These are phyloP conservation scores for Noctuana brunneofusca DNA, from an alignment of 2,888 invertebrate genomes.

Conservation along the genomic window DNA sequence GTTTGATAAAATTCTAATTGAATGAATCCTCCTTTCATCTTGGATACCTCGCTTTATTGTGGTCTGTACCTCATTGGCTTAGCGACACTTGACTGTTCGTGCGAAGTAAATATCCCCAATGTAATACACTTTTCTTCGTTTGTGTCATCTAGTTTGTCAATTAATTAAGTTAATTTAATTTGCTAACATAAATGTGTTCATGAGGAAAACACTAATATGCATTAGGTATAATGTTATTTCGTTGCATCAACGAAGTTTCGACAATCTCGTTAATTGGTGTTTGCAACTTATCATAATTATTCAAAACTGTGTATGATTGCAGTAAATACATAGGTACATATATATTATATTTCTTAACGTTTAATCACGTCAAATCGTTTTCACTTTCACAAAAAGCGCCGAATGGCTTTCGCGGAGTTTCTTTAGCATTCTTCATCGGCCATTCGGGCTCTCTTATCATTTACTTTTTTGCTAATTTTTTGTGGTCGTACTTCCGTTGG, in stretches of 20 bases:
- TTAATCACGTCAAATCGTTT: conserved; percentile 27
- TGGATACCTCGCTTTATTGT: not conserved
- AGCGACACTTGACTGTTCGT: not conserved
- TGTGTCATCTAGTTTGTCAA: no score
- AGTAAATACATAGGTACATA: conserved; percentile 1
- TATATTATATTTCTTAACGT: conserved; percentile 13
- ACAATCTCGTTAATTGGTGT: not conserved
- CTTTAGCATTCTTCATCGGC: conserved; percentile 27
- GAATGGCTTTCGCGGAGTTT: conserved; percentile 30
- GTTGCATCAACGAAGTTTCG: not conserved
- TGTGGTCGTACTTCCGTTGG: not conserved
- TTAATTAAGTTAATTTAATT: no score
- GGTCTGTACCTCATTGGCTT: no score
- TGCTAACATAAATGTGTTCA: no score
- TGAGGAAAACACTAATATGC: no score
- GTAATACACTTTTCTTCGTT: no score
- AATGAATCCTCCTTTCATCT: not conserved
- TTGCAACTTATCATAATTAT: conserved; percentile 1
- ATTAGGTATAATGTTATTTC: no score
- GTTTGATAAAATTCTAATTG: not conserved
- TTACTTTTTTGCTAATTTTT: conserved; percentile 18
- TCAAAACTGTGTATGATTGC: conserved; percentile 8
- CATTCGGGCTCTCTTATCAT: conserved; percentile 15
- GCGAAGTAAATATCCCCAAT: no score
- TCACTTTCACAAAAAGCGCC: conserved; percentile 31